Evolutionary conservation across 2,113 vertebrate species (phyloP), one percentile per base, ranked within the genome.

Genomic region (Andinoacara biseriatus): DNA sequence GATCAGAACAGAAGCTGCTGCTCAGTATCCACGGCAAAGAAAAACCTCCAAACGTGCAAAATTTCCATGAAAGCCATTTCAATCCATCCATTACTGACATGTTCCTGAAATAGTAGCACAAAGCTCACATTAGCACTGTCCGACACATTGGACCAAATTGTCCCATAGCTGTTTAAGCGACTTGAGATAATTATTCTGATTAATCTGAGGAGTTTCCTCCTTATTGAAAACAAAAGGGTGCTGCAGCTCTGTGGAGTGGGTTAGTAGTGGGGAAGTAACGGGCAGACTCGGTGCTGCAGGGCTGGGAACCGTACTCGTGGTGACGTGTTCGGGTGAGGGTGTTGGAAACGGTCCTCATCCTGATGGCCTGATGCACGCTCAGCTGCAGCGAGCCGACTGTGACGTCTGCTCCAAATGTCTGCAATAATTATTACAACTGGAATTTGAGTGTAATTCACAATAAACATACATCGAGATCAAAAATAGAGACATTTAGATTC

Each of bases 321-420:
- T 18, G 38, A 46, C 46, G 22, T 22, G 5, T 67, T 18, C 38
- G 46, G 8, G 2, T 0, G 0, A 46, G 13, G 5, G 38, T 11
- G 40, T 4, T 11, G 38, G 63, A 26, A 2, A 67, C 17, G 43
- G 22, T 24, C 5, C 63, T 0, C 17, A 6, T 9, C 5, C 3
- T 0, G 17, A 46, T 40, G 38, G 5, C 14, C 62, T 43, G 11
- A 63, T 40, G 0, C 10, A 24, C 5, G 13, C 24, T n/a, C n/a
- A 65, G 10, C 38, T 24, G 38, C 38, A 43, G n/a, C 10, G 62
- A 18, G 20, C 14, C 0, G 11, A 63, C 33, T 63, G 33, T 0
- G 33, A 40, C 0, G 38, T 3, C 62, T 43, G 38, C 62, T 17
- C 62, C 62, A 65, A 24, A 10, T 43, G n/a, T 17, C 40, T 43